Base-by-base conservation (phyloP, 1,140 invertebrate species). In the Tetramorium simillimum region DNA sequence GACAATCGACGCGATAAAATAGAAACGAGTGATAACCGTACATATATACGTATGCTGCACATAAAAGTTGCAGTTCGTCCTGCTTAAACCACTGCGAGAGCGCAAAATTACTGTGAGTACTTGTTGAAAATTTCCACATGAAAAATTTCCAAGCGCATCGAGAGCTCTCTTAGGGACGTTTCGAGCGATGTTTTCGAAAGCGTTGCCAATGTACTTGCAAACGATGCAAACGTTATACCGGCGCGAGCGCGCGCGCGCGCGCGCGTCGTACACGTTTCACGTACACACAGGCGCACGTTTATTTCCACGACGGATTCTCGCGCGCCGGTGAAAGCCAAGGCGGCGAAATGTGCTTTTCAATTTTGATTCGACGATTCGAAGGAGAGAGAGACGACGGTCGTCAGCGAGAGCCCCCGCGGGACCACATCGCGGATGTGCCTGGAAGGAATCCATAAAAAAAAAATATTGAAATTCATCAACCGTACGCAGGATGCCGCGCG, bases 381-480 rank as follows among this genome's bases (percentile, higher is more conserved):
- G 80, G 18, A 60, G 53, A 21, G 37, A 33, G 24, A 28, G 51
- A 21, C 51, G n/a, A n/a, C n/a, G n/a, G n/a, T n/a, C n/a, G n/a
- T n/a, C n/a, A 24, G n/a, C 37, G 51, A 46, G n/a, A 40, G 21
- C 6, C 21, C 53, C 37, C 53, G 10, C 43, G 82, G 69, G 65
- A 63, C 70, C 62, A 21, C 56, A 85, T 84, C 77, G 53, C 60
- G 53, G 69, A 78, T 69, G 77, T 77, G 46, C 63, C 56, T 73
- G 60, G 43, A 21, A 69, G 80, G 40, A 33, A 76, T 75, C 37
- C 86, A 87, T 89, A 87, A 90, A 90, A 86, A 81, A 90, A 88
- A 49, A 53, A 53, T 76, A 90, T 90, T 85, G 88, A 90, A 90
- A 88, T 90, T 90, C 88, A 87, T 90, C 88, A 88, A 87, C 78